Evolutionary conservation across 2,888 invertebrate genomes (phyloP), one percentile per base, ranked within the genome.

Genomic region (Choreutis nemorana): DNA sequence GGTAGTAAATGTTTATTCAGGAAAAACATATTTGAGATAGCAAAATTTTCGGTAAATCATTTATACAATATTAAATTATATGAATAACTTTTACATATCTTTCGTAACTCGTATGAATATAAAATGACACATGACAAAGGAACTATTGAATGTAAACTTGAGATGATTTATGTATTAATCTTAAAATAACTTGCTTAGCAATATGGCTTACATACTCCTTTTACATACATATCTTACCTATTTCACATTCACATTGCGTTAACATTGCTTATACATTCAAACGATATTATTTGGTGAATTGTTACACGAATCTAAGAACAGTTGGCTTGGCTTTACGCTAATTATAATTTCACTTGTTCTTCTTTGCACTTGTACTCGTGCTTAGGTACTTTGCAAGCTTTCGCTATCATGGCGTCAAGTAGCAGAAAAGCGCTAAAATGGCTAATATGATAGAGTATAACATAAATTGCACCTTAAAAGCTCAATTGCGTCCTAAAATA

Each of bases 121-220:
- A 13, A 70, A 63, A 79, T 78, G 78, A 79, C 79, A 79, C 79
- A 73, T 75, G 61, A 70, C 57, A 73, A 70, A 79, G 79, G 79
- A 79, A 79, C 79, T 77, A 70, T 79, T 72, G 78, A 60, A 71
- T 64, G 55, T 63, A 61, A 61, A 73, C 65, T 71, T 66, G 71
- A 72, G 66, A 71, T 71, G 68, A 59, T 55, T 57, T 41, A 56
- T 58, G 60, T 57, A 46, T 42, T 56, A 54, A 60, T 58, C 40
- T 18, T 27, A 14, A 18, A 49, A 52, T 52, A 60, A 55, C 56
- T 56, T 44, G 57, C 55, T 60, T 57, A 70, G 59, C 58, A 59
- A 61, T 63, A 67, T 65, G 65, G 66, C 72, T 70, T 59, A 54
- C 54, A 47, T 61, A 56, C 48, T 55, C 40, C 50, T 48, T 52